Conservation (phyloP, 2,113 vertebrate genomes). For the Acrocephalus kingi region DNA sequence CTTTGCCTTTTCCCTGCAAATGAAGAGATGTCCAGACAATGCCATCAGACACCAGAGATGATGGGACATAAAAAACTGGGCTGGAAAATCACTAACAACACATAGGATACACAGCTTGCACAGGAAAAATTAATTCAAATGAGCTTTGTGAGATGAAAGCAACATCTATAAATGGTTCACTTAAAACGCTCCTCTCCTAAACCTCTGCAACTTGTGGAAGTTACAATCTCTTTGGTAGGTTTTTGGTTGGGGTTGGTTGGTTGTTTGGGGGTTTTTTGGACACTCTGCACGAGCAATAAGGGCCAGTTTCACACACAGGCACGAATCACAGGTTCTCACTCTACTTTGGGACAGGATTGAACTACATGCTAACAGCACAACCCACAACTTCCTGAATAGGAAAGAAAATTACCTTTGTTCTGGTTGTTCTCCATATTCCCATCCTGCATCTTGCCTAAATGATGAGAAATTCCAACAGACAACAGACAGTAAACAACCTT, state of each 20-base stretch:
- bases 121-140: background rate
- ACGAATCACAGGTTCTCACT: background rate
- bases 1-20: background rate
- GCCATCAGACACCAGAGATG: background rate
- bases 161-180: background rate
- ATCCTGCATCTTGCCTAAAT: conserved; percentile 99
- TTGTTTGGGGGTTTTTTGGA: fast-evolving
- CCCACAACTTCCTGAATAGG: conserved; percentile 37
- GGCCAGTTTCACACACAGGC: background rate
- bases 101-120: background rate
- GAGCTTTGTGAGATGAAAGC: background rate
- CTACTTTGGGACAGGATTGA: background rate
- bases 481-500: conserved; percentile 89
- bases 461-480: conserved; percentile 95
- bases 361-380: conserved; percentile 29
- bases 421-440: conserved; percentile 99
- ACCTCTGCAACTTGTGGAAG: background rate
- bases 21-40: background rate
- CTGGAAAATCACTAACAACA: background rate
- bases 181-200: background rate
- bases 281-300: background rate
- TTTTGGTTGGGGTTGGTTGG: background rate
- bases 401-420: conserved; percentile 97
- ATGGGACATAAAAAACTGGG: background rate
- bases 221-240: background rate